Evolutionary conservation across 2,797 vertebrate species (phyloP), one percentile per base, ranked within the genome.

Genomic region (Tokudaia tokunoshimensis): DNA sequence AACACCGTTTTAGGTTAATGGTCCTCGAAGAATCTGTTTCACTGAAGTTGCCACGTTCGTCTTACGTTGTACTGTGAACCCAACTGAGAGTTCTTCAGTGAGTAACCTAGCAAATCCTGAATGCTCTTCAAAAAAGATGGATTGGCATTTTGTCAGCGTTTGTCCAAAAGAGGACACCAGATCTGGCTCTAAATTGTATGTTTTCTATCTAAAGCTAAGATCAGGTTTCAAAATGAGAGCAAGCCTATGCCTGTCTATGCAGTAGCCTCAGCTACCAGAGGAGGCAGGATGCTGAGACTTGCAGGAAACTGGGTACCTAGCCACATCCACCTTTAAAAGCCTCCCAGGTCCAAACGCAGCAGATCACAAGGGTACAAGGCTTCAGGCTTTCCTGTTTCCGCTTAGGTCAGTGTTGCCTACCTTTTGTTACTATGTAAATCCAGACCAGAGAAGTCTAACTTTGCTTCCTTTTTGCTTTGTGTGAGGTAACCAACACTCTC

Each of bases 141-240:
- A 83, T 67, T 93, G 78, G 37, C 47, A 83, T 93, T 89, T 91
- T 61, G 89, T 94, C 63, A 91, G 15, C 88, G 67, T 96, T 90
- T 41, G 26, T 94, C 70, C 44, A 91, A 95, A 92, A 95, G 78
- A 17, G 55, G 55, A 9, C 81, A 80, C 85, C 88, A 94, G 86
- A 94, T 95, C 57, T 97, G 85, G 85, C 75, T 95, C 34, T 79
- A 96, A 93, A 84, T 72, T 92, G 34, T 87, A 88, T 91, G 70
- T 20, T 63, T 85, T 92, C 29, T 37, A 47, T 80, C 59, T 91
- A 92, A 96, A 95, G 96, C 96, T 81, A 93, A 95, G 89, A 84
- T 78, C 84, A 47, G 81, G 72, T 93, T 95, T 96, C 59, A 95
- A 95, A 95, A 94, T 91, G 74, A 94, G 70, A 83, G 72, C 89